Evolutionary conservation across 1,140 invertebrate genomes (phyloP), one percentile per base, ranked within the genome.

Genomic region (Trachymyrmex septentrionalis): DNA sequence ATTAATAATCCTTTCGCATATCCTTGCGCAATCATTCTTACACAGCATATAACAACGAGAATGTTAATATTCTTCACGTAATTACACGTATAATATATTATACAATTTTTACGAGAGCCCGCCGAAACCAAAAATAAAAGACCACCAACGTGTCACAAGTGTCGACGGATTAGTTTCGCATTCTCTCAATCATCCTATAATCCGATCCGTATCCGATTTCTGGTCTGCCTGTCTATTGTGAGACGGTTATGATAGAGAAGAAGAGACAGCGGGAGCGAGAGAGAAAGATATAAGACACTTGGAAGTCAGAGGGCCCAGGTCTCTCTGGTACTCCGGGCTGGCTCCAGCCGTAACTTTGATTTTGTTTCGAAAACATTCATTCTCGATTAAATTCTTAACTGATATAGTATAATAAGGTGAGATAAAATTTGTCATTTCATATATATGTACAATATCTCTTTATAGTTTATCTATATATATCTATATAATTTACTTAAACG

Each of bases 241-340:
- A 93, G 90, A 94, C 92, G 91, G 89, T 91, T 93, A 93, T 87
- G 91, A 92, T 89, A 91, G 89, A 92, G 85, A 92, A 92, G 88
- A 93, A 93, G 86, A 94, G 91, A 93, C 91, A 91, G 88, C 90
- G 66, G 89, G 77, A 34, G 24, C n/a, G n/a, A 66, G 75, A 89
- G 53, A 81, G 76, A 89, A 78, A 92, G 87, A 93, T 89, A 93
- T 94, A 94, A 94, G 93, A 94, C 93, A 94, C 93, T 94, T 94
- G 92, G 92, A 94, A 94, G 93, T 94, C 93, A 88, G 91, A 93
- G 86, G 71, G 91, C 90, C 91, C 92, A 90, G 81, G 80, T 90
- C 87, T 90, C 84, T 91, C 88, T 55, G 34, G 75, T 89, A 88
- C 75, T 73, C 88, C 91, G 92, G 90, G 91, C 91, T 91, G 71